Base-by-base conservation (phyloP, 2,113 vertebrate genomes). In the Myodes glareolus region DNA sequence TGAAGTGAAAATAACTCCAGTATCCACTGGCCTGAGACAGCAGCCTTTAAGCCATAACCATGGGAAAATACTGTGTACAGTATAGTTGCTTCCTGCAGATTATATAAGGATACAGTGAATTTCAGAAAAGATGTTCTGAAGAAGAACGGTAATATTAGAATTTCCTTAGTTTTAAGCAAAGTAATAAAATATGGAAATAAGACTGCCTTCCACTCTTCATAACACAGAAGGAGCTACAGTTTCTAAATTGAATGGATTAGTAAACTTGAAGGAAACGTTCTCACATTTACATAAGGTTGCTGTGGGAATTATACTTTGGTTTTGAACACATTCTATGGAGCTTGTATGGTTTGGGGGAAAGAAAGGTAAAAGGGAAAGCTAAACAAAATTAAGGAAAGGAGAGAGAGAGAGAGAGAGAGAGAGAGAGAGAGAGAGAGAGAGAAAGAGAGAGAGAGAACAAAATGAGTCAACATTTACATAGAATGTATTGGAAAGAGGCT, bases 231-330 rank as follows among this genome's bases (percentile, higher is more conserved):
- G 52, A 63, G 23, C 77, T 81, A 0, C 5, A 50, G 17, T 55
- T 80, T 92, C 76, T 94, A 82, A 76, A 16, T 29, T 90, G 82
- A 91, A 86, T 90, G 7, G 7, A 50, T 80, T 42, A 84, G 23
- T 50, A 73, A 78, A 39, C 63, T 72, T 84, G 31, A 81, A 89
- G 61, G 80, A 47, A 81, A 55, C 5, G 39, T 61, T 77, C 91
- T 84, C 70, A 84, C 81, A 9, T 90, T 92, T 90, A 84, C 39
- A n/a, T n/a, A 90, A 82, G 27, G 42, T 67, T 39, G 80, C 55
- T 77, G 27, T 75, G 42, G n/a, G 14, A 81, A 90, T 88, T 90
- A 92, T 81, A 7, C 16, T 91, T 94, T 77, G 36, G 17, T 58
- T 94, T 78, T 86, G 29, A 92, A 96, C 65, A 68, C 5, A 72